Percentiles rank a stretch among this genome's conserved stretches.
phyloP scores from a whole-genome alignment of 2,888 invertebrate genomes.

The Glaucopsyche alexis region DNA sequence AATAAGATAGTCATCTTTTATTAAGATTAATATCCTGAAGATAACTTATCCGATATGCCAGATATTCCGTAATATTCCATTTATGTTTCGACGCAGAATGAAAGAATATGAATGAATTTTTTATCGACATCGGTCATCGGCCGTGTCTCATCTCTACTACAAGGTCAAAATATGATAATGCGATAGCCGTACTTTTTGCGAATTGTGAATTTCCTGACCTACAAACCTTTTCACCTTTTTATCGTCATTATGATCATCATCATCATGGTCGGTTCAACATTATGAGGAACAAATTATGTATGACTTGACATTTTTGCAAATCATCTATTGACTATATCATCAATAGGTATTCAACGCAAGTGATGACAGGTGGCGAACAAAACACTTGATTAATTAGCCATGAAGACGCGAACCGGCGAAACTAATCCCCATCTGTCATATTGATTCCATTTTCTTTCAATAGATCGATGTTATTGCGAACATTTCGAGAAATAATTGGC shows the following conservation, averaged over 20 bases:
- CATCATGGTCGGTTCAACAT: neutral
- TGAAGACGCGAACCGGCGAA: neutral
- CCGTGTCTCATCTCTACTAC: neutral
- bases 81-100: neutral
- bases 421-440: neutral
- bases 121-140: slow-evolving; percentile 8
- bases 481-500: slow-evolving; percentile 38
- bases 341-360: neutral
- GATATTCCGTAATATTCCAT: neutral
- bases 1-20: neutral
- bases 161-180: slow-evolving; percentile 6
- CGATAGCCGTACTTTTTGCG: neutral
- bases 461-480: slow-evolving; percentile 18
- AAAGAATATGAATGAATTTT: slow-evolving; percentile 8
- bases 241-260: neutral
- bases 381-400: neutral
- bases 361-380: neutral
- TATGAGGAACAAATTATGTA: neutral
- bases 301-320: neutral
- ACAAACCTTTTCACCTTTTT: neutral
- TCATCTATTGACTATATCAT: neutral
- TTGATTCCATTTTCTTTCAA: neutral
- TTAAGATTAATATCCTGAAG: neutral
- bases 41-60: neutral
- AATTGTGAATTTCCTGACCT: neutral